Evolutionary conservation across 2,113 vertebrate species (phyloP).

Genomic region (Chascanopsetta lugubris): DNA sequence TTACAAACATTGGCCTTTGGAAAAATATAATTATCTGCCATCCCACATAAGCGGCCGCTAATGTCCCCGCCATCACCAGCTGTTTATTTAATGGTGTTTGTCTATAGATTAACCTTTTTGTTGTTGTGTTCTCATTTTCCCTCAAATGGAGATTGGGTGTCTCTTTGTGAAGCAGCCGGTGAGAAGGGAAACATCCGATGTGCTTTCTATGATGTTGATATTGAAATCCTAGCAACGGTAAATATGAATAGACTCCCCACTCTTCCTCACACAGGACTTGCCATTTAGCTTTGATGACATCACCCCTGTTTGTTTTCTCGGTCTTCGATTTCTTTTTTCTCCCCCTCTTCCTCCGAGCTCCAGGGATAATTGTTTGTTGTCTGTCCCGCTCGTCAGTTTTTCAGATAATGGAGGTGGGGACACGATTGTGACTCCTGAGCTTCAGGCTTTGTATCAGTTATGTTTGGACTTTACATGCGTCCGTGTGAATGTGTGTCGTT

Average conservation of each 20-base stretch:
- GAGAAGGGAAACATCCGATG: constrained; percentile 62
- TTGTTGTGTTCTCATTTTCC: constrained; percentile 58
- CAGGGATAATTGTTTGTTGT: constrained; percentile 79
- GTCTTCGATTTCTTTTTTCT: constrained; percentile 64
- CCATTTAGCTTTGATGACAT: constrained; percentile 76
- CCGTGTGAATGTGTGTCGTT: not conserved
- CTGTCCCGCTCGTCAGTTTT: constrained; percentile 76
- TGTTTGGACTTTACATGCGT: not conserved
- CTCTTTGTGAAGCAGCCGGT: constrained; percentile 57
- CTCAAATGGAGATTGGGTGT: constrained; percentile 50
- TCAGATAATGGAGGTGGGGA: constrained; percentile 73
- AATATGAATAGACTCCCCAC: constrained; percentile 71
- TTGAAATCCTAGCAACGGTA: constrained; percentile 65
- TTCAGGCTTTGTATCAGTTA: constrained; percentile 7
- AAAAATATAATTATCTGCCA: constrained; percentile 74
- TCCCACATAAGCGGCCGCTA: constrained; percentile 56
- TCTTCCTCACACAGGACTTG: constrained; percentile 69
- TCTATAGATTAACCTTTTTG: constrained; percentile 78
- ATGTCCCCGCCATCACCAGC: constrained; percentile 44
- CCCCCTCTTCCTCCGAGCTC: constrained; percentile 27
- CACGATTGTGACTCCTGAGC: constrained; percentile 31
- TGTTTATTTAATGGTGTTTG: constrained; percentile 75
- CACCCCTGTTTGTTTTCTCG: constrained; percentile 73
- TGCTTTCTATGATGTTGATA: constrained; percentile 65
- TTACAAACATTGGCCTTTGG: constrained; percentile 77